A percentile compares a stretch with the other conserved stretches of the same genome.
These are phyloP conservation scores for Chaetorhynchus papuensis DNA, from an alignment of 2,113 vertebrate species.

Conservation along the genomic window DNA sequence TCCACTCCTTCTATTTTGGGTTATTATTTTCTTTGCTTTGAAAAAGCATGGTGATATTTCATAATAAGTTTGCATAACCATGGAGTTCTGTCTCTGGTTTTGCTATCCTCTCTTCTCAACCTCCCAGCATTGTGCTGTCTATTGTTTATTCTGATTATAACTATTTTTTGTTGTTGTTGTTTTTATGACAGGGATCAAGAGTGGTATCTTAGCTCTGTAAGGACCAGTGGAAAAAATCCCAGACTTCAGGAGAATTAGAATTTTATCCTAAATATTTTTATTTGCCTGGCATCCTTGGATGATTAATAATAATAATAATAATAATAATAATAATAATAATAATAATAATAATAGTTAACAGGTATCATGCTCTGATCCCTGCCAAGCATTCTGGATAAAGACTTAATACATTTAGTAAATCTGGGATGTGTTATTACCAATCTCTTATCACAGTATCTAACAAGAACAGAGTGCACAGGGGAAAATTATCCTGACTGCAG, in stretches of 20 bases:
- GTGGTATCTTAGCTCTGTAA: background rate
- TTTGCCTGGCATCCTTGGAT: background rate
- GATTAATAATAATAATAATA: background rate
- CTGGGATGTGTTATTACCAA: background rate
- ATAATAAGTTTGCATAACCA: slow-evolving; percentile 15
- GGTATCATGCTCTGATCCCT: background rate
- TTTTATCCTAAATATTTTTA: background rate
- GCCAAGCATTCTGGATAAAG: background rate
- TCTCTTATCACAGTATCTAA: background rate
- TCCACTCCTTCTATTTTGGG: background rate
- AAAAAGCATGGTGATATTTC: background rate
- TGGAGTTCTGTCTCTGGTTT: background rate
- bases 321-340: background rate
- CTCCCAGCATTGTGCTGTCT: background rate
- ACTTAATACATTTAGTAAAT: background rate
- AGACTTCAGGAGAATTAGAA: background rate
- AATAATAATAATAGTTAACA: background rate
- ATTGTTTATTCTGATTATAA: background rate
- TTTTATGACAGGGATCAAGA: background rate
- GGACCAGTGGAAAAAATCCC: background rate
- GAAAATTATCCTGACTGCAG: background rate
- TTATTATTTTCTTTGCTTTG: slow-evolving; percentile 3
- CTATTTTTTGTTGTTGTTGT: background rate
- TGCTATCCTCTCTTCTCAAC: background rate
- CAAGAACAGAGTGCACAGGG: background rate